Base-by-base conservation (phyloP, 1,140 invertebrate genomes). In the Drosophila auraria region DNA sequence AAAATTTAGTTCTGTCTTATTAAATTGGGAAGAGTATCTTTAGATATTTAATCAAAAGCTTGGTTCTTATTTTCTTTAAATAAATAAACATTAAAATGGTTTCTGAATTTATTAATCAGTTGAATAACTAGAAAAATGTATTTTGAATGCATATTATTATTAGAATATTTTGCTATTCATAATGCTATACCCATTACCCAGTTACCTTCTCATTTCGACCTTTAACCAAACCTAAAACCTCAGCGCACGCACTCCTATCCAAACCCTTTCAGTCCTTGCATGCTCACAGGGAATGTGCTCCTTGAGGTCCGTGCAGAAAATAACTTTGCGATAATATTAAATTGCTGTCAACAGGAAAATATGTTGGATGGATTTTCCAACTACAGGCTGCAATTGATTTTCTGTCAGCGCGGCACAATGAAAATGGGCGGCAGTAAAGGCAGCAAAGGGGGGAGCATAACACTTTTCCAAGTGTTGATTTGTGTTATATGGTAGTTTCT, bases 391-490 rank as follows among this genome's bases (percentile, higher is more conserved):
- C 77, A 89, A 89, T 90, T 89, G 84, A 89, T 89, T 89, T 89
- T 89, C 86, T 89, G 84, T 89, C 84, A 90, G 84, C 84, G 70
- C 57, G 50, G 72, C 61, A 59, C 49, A 64, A 62, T 57, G 54
- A 12, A 44, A 73, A 73, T 40, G 69, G 65, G 51, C 36, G 17
- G 30, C 30, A 36, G 42, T 44, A 17, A 61, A 20, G 57, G 40
- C 53, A 20, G 25, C 5, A 42, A 33, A 51, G 42, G 36, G 53
- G 56, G 38, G 56, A 38, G 70, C 69, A 84, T 90, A 89, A 89
- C 86, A 90, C 81, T 89, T 89, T 89, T 83, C 84, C 86, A 89
- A 90, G 84, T 89, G 84, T 89, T 89, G 84, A 89, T 89, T 76
- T 89, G 82, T 87, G 86, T 61, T 84, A 84, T 84, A 84, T 84